These are phyloP conservation scores for Pseudopodoces humilis DNA, from an alignment of 2,113 vertebrate species.

Conservation along the genomic window DNA sequence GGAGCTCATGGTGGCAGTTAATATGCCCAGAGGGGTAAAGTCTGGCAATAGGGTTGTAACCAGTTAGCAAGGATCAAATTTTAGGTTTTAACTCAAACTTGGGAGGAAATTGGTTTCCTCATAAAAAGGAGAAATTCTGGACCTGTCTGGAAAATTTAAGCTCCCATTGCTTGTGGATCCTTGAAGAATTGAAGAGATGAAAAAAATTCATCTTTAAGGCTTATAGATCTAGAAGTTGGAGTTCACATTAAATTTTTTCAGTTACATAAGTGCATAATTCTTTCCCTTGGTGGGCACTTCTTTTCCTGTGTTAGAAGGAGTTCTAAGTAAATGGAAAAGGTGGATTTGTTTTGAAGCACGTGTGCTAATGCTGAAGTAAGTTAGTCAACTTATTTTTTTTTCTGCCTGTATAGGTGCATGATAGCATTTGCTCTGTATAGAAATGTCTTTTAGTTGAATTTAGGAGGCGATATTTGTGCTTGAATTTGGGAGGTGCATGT, in stretches of 20 bases:
- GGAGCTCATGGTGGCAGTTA: neutral
- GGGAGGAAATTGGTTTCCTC: neutral
- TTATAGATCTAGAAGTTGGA: neutral
- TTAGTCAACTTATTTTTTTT: neutral
- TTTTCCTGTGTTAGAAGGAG: neutral
- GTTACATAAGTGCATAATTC: neutral
- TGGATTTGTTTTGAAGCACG: neutral
- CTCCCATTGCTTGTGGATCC: neutral
- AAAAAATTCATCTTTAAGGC: neutral
- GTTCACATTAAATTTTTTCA: neutral
- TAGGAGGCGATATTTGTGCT: neutral
- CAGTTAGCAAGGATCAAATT: neutral
- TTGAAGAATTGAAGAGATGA: neutral
- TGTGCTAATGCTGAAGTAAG: neutral
- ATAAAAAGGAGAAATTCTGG: neutral
- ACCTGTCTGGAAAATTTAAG: neutral
- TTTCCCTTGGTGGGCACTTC: neutral
- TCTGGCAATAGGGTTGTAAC: neutral
- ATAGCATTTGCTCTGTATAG: neutral
- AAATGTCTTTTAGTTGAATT: neutral
- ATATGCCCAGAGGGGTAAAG: neutral
- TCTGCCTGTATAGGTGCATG: neutral
- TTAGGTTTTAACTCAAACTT: neutral
- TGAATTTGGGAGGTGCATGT: neutral
- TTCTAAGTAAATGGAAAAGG: neutral